These are phyloP conservation scores for Oceanodroma tethys DNA, from an alignment of 2,113 vertebrate species.

Conservation along the genomic window DNA sequence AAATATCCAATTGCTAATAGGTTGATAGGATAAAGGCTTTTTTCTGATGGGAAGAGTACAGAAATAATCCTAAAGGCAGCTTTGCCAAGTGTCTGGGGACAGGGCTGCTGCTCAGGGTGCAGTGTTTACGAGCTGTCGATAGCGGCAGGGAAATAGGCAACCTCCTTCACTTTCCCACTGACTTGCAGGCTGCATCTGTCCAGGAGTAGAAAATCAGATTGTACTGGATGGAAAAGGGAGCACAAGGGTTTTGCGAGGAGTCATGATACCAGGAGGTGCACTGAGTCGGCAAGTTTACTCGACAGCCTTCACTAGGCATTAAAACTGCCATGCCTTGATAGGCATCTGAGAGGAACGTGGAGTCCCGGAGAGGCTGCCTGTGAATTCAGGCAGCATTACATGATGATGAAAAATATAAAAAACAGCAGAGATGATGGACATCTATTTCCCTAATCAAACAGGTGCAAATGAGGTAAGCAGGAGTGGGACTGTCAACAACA, in stretches of 20 bases:
- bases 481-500: neutral
- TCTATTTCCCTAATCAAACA: neutral
- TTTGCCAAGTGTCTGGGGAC: neutral
- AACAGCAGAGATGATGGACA: neutral
- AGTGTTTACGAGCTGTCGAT: neutral
- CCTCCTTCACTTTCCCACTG: neutral
- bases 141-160: neutral
- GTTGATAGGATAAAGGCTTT: neutral
- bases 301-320: neutral
- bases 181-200: neutral
- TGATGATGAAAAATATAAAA: neutral
- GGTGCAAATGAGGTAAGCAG: neutral
- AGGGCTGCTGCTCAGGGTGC: neutral
- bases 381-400: neutral
- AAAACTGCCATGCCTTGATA: neutral
- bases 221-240: neutral
- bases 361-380: neutral
- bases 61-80: neutral
- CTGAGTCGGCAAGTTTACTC: rapidly evolving
- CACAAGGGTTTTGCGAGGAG: neutral
- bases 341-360: rapidly evolving
- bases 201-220: neutral
- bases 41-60: neutral
- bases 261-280: neutral
- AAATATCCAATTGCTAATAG: neutral